Evolutionary conservation across 2,888 invertebrate genomes (phyloP), one percentile per base, ranked within the genome.

Genomic region (Drosophila antonietae): DNA sequence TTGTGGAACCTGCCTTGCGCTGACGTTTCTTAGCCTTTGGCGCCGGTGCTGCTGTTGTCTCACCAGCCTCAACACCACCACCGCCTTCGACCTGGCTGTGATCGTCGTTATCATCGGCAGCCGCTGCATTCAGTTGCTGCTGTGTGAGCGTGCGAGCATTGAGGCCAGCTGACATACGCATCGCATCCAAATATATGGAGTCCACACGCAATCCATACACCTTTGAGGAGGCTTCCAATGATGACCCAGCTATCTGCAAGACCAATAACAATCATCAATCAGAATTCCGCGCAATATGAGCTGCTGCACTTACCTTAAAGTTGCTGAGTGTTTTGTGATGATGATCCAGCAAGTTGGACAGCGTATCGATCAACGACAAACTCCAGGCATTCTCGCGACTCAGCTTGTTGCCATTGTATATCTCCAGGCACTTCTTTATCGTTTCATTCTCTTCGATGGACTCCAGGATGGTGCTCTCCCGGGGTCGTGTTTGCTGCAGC

Each of bases 141-240:
- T 90, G 85, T 8, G 83, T 88, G 15, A 87, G 84, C 23, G 90
- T 92, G 43, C 92, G 91, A 2, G 92, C 91, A 80, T 90, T 92
- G 2, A 93, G 74, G 0, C 95, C 96, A 0, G 95, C 95, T 1
- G 95, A 95, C 93, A 98, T 95, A 90, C 97, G 96, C 75, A 97
- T 93, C 2, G 96, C 96, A 90, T 97, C 96, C 49, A 95, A 94
- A 91, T 98, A 96, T 12, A 98, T 95, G 43, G 96, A 96, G 92
- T 98, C 98, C 0, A 98, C 98, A 69, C 98, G 94, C 70, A 96
- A 95, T 0, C 97, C 96, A 92, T 98, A 98, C 59, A 98, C 97
- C 91, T 97, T 96, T 0, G 97, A 95, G 10, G 97, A 97, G 0
- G 97, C 97, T 91, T 98, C 98, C 56, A 98, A 93, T 0, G 98